Evolutionary conservation across 2,888 invertebrate genomes (phyloP).

Genomic region (Pecten maximus): DNA sequence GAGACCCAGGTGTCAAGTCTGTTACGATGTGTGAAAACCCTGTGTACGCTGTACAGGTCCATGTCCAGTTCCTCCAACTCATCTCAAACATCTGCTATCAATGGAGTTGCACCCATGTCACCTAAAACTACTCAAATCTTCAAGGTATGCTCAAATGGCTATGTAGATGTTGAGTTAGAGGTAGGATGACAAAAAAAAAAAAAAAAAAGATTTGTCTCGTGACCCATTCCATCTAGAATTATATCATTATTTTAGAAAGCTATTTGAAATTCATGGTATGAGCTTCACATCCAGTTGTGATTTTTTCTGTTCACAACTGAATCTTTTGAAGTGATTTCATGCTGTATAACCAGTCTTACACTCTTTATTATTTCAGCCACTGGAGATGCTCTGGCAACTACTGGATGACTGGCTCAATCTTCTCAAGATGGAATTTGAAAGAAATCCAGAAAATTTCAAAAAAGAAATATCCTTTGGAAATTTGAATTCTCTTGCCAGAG

Average conservation of each 20-base stretch:
- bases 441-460: slow-evolving; percentile 31
- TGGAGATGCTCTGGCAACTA: slow-evolving; percentile 77
- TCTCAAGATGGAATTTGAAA: slow-evolving; percentile 71
- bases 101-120: slow-evolving; percentile 58
- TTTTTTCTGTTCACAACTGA: too few species aligned
- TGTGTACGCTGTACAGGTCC: slow-evolving; percentile 65
- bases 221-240: too few species aligned
- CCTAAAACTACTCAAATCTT: slow-evolving; percentile 64
- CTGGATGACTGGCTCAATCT: slow-evolving; percentile 78
- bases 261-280: too few species aligned
- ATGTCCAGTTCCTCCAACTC: slow-evolving; percentile 41
- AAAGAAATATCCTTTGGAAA: slow-evolving; percentile 9
- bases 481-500: background rate
- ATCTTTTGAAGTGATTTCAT: too few species aligned
- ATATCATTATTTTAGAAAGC: too few species aligned
- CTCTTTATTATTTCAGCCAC: slow-evolving; percentile 64
- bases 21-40: slow-evolving; percentile 69
- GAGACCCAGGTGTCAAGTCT: slow-evolving; percentile 71
- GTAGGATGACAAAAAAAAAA: too few species aligned
- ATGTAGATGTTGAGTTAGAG: too few species aligned
- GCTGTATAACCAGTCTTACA: background rate
- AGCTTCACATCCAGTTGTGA: too few species aligned
- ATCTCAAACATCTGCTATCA: slow-evolving; percentile 47
- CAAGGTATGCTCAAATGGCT: slow-evolving; percentile 55
- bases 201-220: too few species aligned